phyloP scores from a whole-genome alignment of 1,140 invertebrate species.

The Aphelinus atriplicis region DNA sequence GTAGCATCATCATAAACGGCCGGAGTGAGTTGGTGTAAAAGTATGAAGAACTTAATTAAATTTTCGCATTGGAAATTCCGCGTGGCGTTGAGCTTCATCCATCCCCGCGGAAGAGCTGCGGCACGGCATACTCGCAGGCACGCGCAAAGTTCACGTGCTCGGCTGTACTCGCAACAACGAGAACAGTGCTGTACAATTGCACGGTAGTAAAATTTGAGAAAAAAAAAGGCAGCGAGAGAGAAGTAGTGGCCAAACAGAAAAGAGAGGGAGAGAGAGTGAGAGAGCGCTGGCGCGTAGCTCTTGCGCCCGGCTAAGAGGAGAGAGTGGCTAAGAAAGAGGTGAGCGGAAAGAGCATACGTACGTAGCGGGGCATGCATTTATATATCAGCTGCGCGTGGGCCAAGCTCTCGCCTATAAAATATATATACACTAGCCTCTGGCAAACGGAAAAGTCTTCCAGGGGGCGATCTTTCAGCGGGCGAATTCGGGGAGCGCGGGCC shows the following conservation, averaged over 20 bases:
- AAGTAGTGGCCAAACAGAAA: neutral
- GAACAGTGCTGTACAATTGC: slow-evolving; percentile 2
- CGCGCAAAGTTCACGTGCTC: too few relatives aligned
- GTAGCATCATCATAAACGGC: too few relatives aligned
- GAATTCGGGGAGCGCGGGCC: neutral
- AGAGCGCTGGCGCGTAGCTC: too few relatives aligned
- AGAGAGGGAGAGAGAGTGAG: neutral
- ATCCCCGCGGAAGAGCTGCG: too few relatives aligned
- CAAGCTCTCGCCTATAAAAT: slow-evolving; percentile 20
- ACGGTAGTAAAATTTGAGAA: slow-evolving; percentile 26
- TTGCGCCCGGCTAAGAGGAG: neutral
- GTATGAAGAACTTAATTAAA: too few relatives aligned
- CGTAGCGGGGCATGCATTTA: slow-evolving; percentile 28
- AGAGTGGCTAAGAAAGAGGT: slow-evolving; percentile 8
- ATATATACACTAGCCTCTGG: neutral
- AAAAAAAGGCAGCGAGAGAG: slow-evolving; percentile 18
- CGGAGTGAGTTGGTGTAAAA: too few relatives aligned
- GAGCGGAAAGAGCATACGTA: slow-evolving; percentile 30
- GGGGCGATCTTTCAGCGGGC: slow-evolving; percentile 5
- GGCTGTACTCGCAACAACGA: too few relatives aligned
- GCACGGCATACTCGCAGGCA: too few relatives aligned
- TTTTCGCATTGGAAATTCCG: too few relatives aligned
- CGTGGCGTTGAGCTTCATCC: too few relatives aligned
- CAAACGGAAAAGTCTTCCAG: slow-evolving; percentile 20
- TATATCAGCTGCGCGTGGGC: slow-evolving; percentile 2